These are phyloP conservation scores for Epistrophe eligans DNA, from an alignment of 2,888 invertebrate species.

Conservation along the genomic window DNA sequence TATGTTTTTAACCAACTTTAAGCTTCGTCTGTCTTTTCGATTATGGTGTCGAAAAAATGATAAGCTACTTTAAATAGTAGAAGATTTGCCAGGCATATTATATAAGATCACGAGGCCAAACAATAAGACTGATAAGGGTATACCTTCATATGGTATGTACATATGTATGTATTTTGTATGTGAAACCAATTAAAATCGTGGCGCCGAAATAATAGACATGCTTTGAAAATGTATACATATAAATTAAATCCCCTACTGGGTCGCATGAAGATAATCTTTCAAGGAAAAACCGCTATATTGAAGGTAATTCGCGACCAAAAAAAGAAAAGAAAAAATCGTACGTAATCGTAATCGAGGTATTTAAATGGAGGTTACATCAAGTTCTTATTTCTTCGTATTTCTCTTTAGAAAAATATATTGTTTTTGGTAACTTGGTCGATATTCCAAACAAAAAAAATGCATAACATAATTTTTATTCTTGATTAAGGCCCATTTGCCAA, in stretches of 20 bases:
- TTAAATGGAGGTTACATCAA: too few species aligned
- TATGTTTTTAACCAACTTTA: neutral
- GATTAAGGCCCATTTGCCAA: too few species aligned
- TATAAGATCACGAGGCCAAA: neutral
- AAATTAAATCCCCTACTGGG: neutral
- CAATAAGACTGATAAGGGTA: conserved; percentile 13
- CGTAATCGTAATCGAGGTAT: too few species aligned
- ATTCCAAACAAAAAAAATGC: too few species aligned
- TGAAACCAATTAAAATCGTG: neutral
- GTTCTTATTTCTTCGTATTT: too few species aligned
- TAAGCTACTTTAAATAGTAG: conserved; percentile 70
- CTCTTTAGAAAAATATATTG: too few species aligned
- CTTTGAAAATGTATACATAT: neutral
- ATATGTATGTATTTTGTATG: too few species aligned
- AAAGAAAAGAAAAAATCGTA: too few species aligned
- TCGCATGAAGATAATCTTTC: neutral
- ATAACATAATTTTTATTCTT: too few species aligned
- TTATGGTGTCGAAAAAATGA: conserved; percentile 42
- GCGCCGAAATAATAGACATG: neutral
- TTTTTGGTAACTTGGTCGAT: too few species aligned
- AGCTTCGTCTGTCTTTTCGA: conserved; percentile 22
- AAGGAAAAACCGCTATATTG: neutral
- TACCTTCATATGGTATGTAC: too few species aligned
- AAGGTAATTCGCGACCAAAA: neutral
- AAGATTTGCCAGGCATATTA: conserved; percentile 20